phyloP scores from a whole-genome alignment of 2,888 invertebrate species.

The Euproctis similis region DNA sequence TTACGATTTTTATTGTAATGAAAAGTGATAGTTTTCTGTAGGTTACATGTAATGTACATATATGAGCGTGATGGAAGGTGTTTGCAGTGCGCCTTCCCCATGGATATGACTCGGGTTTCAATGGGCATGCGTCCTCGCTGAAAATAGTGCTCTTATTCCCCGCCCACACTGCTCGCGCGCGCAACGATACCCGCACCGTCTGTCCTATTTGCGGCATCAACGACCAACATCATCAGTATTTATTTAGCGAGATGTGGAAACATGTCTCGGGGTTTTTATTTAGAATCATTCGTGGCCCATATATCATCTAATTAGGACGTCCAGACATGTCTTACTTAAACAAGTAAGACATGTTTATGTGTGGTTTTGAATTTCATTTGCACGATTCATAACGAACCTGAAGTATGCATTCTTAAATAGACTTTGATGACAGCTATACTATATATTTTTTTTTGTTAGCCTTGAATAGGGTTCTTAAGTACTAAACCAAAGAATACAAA shows the following conservation, averaged over 20 bases:
- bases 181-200: constrained; percentile 34
- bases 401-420: no score
- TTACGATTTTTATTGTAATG: constrained; percentile 18
- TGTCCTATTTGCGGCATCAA: constrained; percentile 70
- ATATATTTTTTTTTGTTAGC: no score
- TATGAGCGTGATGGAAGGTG: constrained; percentile 20
- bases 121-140: constrained; percentile 64
- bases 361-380: constrained; percentile 33
- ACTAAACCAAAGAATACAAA: no score
- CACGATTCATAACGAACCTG: no score
- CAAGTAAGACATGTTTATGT: no score
- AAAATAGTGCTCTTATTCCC: constrained; percentile 56
- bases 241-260: constrained; percentile 72
- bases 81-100: constrained; percentile 29
- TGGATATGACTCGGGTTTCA: constrained; percentile 68
- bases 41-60: constrained; percentile 14
- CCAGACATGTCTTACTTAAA: constrained; percentile 20
- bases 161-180: constrained; percentile 22
- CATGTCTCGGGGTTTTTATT: constrained; percentile 61
- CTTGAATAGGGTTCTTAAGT: no score
- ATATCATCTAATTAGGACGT: constrained; percentile 56
- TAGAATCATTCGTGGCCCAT: constrained; percentile 60
- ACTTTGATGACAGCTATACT: no score
- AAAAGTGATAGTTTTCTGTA: no score
- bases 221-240: constrained; percentile 64